Base-by-base conservation (phyloP, 2,888 invertebrate genomes). In the Drosophila eohydei region DNA sequence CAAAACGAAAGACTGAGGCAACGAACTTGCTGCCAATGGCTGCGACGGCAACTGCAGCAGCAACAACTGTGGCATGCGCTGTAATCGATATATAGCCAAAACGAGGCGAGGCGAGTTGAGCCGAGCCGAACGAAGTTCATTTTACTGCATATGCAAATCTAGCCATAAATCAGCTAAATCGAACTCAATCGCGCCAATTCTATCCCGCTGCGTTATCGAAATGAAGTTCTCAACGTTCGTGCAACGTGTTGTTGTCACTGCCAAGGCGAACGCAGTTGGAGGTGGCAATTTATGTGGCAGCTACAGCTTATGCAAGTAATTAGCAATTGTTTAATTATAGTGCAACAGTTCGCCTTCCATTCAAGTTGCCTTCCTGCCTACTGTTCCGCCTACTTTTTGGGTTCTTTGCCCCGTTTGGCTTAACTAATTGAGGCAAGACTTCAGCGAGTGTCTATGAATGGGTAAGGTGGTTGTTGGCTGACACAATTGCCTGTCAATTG, bases 291-390 rank as follows among this genome's bases (percentile, higher is more conserved):
- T 90, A 80, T 87, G 79, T 83, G 77, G 76, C 82, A 86, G 81
- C 57, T 44, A 80, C 78, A 34, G 62, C 54, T 30, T 60, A 41
- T 70, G 81, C 82, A 84, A 65, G 34, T 87, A 91, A 91, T 92
- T 91, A 91, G 89, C 83, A 86, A 91, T 85, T 85, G 80, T 72
- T 85, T 90, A 91, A 91, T 91, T 90, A 89, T 83, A 80, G 81
- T 78, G 70, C 76, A 73, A 71, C 66, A 84, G 72, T 70, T 71
- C 66, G 78, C 64, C 51, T 52, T 41, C 55, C 41, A 28, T 30
- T 36, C 69, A 26, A 28, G 36, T 32, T 32, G 68, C 32, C 69
- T 54, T 38, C 12, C 32, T 12, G 2, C 12, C 32, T 1, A 14
- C 61, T 64, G 36, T 36, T n/a, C 34, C 43, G 61, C 44, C 70